Percentiles rank a stretch among this genome's conserved stretches.
Evolutionary conservation across 1,140 invertebrate species (phyloP).

Genomic region (Teleogryllus occipitalis): DNA sequence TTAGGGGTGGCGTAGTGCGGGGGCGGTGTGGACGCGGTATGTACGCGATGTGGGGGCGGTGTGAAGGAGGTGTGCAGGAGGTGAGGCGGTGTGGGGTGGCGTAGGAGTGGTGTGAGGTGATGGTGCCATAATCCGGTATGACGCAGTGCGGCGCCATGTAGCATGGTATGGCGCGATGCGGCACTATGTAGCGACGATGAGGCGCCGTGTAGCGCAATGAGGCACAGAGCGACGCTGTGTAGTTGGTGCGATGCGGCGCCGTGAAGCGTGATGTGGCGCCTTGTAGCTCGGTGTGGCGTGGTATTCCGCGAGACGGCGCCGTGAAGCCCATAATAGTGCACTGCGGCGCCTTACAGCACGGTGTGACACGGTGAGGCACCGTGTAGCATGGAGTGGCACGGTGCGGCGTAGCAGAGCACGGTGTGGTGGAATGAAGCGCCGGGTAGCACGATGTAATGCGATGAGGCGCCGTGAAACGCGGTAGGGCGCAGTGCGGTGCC

Average conservation of each 20-base stretch:
- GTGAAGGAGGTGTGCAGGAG: background rate
- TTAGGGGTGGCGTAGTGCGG: too few relatives aligned
- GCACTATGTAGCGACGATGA: conserved; percentile 16
- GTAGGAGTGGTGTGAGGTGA: too few relatives aligned
- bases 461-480: conserved; percentile 9
- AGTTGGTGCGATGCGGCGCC: background rate
- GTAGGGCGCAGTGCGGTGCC: background rate
- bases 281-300: conserved; percentile 22
- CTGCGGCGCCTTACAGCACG: conserved; percentile 24
- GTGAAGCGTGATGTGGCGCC: conserved; percentile 24
- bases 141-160: background rate
- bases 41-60: background rate
- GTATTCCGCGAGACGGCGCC: conserved; percentile 24
- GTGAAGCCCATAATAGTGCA: conserved; percentile 24
- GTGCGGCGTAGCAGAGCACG: conserved; percentile 11
- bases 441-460: conserved; percentile 13
- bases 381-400: conserved; percentile 16
- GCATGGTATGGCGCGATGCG: background rate
- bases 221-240: conserved; percentile 15
- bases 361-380: conserved; percentile 20
- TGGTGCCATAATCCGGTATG: background rate
- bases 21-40: too few relatives aligned
- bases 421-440: background rate
- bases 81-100: background rate
- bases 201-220: conserved; percentile 10